Conservation (phyloP, 2,888 invertebrate species). For the Podotricha telesiphe region DNA sequence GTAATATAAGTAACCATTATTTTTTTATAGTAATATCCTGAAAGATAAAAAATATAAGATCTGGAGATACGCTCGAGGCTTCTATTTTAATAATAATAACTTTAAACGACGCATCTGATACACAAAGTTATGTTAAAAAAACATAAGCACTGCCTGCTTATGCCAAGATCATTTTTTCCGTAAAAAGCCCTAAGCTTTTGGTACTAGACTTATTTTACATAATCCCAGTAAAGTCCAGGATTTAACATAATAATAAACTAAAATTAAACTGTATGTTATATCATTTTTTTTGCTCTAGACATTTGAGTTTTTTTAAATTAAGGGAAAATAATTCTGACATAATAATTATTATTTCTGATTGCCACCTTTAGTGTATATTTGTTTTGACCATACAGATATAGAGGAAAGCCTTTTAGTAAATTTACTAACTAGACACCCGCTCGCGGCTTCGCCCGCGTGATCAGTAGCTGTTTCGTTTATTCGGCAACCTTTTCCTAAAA, state of each 20-base stretch:
- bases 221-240: conserved; percentile 2
- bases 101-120: conserved; percentile 15
- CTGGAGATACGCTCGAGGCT: conserved; percentile 7
- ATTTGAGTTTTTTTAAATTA: neutral
- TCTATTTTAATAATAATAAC: conserved; percentile 28
- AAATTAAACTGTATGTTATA: neutral
- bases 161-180: neutral
- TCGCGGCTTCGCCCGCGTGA: too few relatives aligned
- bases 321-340: neutral
- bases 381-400: too few relatives aligned
- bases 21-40: conserved; percentile 14
- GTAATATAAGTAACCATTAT: conserved; percentile 7
- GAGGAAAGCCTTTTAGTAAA: too few relatives aligned
- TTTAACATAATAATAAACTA: conserved; percentile 5
- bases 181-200: neutral
- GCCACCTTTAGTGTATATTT: too few relatives aligned
- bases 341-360: neutral
- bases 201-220: conserved; percentile 10
- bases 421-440: too few relatives aligned
- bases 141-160: conserved; percentile 15
- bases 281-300: neutral
- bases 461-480: too few relatives aligned
- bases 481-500: too few relatives aligned
- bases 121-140: conserved; percentile 5
- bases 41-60: conserved; percentile 9